Base-by-base conservation (phyloP, 2,888 invertebrate species). In the Sarcophaga subvicina region DNA sequence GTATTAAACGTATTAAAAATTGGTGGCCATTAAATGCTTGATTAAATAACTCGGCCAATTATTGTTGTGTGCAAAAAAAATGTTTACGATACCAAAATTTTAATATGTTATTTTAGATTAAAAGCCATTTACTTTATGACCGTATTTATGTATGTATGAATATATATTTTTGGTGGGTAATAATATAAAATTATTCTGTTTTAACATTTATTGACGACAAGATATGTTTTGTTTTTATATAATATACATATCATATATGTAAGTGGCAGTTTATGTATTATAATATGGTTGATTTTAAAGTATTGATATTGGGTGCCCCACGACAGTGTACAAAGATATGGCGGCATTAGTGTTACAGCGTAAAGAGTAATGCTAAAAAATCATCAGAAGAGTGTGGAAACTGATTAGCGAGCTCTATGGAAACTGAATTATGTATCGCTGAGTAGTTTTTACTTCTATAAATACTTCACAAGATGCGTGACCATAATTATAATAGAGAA, bases 81-180 rank as follows among this genome's bases (percentile, higher is more conserved):
- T 62, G 79, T 84, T 87, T 87, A 84, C 76, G 81, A 84, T 76
- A 69, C 6, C 71, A 54, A 79, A 76, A 76, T 80, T 79, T 87
- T 79, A 82, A 87, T 81, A 82, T 79, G 72, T 63, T 75, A 82
- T 84, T 84, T 84, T 49, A 84, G 75, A 87, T 87, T 82, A 82
- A 87, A 82, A 76, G 59, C 27, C 87, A 84, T 76, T 67, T 62
- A 37, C 37, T 87, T 84, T 87, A 84, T 82, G 81, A 49, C 54
- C 54, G 47, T 37, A 83, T 70, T 76, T 70, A 64, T 64, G 37
- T 87, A 82, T 76, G 81, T 45, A 60, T 25, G 22, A 22, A 62
- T 22, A 83, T 70, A 71, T 70, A 64, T 64, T 37, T 80, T 70
- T 67, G 49, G 25, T 69, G 20, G 62, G 25, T 14, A 71, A 47